Percentiles rank a stretch among this genome's conserved stretches.
These are phyloP conservation scores for Elaphurus davidianus DNA, from an alignment of 2,113 vertebrate genomes.

Conservation along the genomic window DNA sequence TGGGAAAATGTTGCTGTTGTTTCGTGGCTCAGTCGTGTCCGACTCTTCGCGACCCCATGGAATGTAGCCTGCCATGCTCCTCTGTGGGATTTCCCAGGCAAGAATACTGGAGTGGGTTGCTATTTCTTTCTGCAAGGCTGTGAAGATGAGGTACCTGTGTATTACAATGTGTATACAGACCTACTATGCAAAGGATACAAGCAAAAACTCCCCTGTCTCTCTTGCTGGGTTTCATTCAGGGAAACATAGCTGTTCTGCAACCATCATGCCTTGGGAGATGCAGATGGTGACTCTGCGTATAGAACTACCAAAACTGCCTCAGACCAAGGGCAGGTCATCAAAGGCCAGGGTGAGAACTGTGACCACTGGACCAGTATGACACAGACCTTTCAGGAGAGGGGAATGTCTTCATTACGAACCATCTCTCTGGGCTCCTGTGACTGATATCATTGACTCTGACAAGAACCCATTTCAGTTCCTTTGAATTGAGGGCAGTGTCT, in stretches of 20 bases:
- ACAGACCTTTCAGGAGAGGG: background rate
- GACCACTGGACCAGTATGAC: background rate
- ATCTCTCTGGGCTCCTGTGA: background rate
- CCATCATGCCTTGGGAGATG: background rate
- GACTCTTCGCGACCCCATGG: fast-evolving
- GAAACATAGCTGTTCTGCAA: background rate
- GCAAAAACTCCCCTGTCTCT: background rate
- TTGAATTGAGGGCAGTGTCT: background rate
- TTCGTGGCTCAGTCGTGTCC: background rate
- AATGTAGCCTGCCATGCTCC: background rate
- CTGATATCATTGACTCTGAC: background rate
- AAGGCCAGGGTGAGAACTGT: background rate
- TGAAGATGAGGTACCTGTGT: background rate
- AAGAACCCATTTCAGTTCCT: background rate
- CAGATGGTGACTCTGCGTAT: background rate
- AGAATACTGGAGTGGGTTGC: background rate
- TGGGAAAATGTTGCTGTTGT: background rate
- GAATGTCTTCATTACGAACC: background rate
- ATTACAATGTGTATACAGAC: fast-evolving
- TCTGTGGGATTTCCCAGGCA: background rate
- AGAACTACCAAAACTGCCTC: background rate
- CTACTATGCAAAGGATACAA: background rate
- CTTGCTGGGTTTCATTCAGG: background rate
- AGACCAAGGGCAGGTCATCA: background rate
- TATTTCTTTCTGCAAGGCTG: background rate